Percentiles rank a stretch among this genome's conserved stretches.
Evolutionary conservation across 2,797 vertebrate species (phyloP).

Genomic region (Clangula hyemalis): DNA sequence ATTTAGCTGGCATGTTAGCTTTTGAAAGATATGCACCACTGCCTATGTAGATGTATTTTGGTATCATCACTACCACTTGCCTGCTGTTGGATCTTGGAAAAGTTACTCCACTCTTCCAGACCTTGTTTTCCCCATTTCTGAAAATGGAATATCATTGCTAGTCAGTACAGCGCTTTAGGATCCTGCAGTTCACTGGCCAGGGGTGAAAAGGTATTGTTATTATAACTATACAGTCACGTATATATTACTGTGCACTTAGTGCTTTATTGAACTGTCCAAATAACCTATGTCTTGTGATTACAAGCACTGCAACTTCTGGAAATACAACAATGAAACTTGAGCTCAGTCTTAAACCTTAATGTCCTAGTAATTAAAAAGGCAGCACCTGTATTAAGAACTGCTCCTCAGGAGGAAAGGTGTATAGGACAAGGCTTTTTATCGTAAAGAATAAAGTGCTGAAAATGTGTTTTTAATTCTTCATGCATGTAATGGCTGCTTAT

Average conservation of each 20-base stretch:
- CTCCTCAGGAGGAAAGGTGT: neutral
- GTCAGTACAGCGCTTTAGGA: neutral
- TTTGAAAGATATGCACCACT: neutral
- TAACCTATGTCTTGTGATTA: neutral
- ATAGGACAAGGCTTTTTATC: neutral
- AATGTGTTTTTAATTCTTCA: neutral
- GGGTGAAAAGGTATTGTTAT: neutral
- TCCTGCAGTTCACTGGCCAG: neutral
- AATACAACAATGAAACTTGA: neutral
- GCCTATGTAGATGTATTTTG: neutral
- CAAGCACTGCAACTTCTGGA: neutral
- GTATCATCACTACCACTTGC: neutral
- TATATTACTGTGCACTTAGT: neutral
- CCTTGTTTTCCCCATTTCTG: neutral
- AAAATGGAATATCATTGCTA: neutral
- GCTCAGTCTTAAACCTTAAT: neutral
- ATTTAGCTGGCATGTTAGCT: neutral
- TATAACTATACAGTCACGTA: neutral
- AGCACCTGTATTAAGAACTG: neutral
- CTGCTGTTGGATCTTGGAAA: neutral
- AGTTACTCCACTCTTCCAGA: neutral
- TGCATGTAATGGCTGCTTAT: neutral
- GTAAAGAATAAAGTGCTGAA: neutral
- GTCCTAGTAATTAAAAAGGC: slow-evolving; percentile 1
- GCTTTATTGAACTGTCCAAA: neutral